These are phyloP conservation scores for Chinchilla lanigera DNA, from an alignment of 2,113 vertebrate species.

Conservation along the genomic window DNA sequence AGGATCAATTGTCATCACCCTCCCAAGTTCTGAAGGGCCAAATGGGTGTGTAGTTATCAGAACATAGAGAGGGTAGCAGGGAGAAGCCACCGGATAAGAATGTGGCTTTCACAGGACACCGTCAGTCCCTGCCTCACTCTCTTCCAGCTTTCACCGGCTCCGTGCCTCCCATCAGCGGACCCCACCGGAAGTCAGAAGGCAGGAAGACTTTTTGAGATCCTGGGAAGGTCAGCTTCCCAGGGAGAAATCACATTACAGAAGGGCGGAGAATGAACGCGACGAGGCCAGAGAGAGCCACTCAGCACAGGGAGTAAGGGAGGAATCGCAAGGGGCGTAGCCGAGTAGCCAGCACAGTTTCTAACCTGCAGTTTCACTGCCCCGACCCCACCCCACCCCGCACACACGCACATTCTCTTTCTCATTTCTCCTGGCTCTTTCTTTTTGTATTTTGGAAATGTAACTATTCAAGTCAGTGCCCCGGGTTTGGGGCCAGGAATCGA, in stretches of 20 bases:
- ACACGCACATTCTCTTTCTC: neutral
- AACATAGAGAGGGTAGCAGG: neutral
- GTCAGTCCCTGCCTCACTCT: neutral
- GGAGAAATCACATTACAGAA: neutral
- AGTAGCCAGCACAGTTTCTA: neutral
- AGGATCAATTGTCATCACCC: too few species aligned
- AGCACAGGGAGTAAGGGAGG: neutral
- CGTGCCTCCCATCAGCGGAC: neutral
- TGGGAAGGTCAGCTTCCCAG: neutral
- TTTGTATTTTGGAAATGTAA: constrained; percentile 62
- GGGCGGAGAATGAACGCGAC: neutral
- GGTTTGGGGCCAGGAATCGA: constrained; percentile 48
- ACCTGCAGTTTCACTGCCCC: neutral
- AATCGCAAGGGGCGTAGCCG: neutral
- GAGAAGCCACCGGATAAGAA: neutral
- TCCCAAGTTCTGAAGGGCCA: neutral
- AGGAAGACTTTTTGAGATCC: neutral
- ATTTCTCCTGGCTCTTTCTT: neutral
- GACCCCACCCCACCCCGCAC: neutral
- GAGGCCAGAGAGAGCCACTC: neutral
- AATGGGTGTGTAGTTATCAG: neutral
- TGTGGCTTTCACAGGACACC: neutral
- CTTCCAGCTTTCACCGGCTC: neutral
- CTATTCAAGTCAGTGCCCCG: constrained; percentile 28
- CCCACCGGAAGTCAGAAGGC: neutral